Conservation (phyloP, 2,888 invertebrate genomes). For the Rhabditoides inermis region DNA sequence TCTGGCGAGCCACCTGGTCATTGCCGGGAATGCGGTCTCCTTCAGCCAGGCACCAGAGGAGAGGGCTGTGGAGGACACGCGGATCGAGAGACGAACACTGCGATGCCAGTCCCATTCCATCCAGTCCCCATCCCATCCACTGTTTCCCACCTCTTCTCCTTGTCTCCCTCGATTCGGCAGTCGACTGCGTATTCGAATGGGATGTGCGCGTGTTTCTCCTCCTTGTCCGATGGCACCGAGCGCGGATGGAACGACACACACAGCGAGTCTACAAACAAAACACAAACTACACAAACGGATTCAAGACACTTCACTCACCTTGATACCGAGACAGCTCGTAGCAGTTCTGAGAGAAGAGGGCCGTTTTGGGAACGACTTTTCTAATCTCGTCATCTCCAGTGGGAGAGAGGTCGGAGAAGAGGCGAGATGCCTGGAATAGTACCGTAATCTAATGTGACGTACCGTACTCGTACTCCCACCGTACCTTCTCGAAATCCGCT, state of each 20-base stretch:
- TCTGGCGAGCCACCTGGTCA: conserved; percentile 16
- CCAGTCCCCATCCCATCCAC: not conserved
- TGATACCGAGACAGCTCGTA: too few species aligned
- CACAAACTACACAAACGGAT: too few species aligned
- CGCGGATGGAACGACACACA: not conserved
- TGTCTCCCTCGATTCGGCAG: not conserved
- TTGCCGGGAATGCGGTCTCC: conserved; percentile 9
- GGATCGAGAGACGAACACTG: conserved; percentile 1
- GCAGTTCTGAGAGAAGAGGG: too few species aligned
- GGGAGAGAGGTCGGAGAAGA: too few species aligned
- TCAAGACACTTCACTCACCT: too few species aligned
- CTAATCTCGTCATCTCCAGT: conserved; percentile 11
- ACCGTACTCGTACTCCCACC: conserved; percentile 1
- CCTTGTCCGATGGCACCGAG: not conserved
- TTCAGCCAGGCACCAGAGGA: conserved; percentile 8
- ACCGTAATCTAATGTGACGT: conserved; percentile 1
- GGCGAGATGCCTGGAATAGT: too few species aligned
- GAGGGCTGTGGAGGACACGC: not conserved
- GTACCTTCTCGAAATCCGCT: conserved; percentile 8
- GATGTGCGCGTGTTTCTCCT: conserved; percentile 4
- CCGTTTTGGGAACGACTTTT: conserved; percentile 12
- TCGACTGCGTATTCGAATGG: conserved; percentile 6
- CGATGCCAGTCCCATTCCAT: not conserved
- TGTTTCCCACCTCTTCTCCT: not conserved
- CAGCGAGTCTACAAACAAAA: conserved; percentile 1